phyloP scores from a whole-genome alignment of 2,113 vertebrate genomes.

The Bufo bufo region DNA sequence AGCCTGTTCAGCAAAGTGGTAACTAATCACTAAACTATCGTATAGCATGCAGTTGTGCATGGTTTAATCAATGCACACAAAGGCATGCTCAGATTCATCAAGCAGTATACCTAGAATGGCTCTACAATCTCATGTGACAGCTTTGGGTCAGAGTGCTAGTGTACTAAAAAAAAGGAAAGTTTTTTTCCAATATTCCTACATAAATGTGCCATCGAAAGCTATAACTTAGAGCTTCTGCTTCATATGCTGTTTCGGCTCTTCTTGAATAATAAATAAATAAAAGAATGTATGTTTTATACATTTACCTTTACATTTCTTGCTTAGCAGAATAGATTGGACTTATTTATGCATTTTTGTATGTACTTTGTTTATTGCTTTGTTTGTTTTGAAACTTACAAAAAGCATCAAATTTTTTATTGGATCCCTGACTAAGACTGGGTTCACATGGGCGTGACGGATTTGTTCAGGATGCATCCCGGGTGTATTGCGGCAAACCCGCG shows the following conservation, averaged over 20 bases:
- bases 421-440: too few relatives aligned
- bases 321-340: not conserved
- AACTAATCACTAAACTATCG: slow-evolving; percentile 41
- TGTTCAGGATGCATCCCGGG: too few relatives aligned
- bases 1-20: slow-evolving; percentile 40
- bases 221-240: not conserved
- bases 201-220: not conserved
- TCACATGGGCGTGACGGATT: too few relatives aligned
- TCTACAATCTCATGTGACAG: not conserved
- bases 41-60: slow-evolving; percentile 42
- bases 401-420: not conserved
- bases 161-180: not conserved
- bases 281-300: not conserved
- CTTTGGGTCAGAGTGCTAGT: slow-evolving; percentile 3
- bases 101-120: slow-evolving; percentile 20
- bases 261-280: not conserved
- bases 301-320: not conserved
- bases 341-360: not conserved
- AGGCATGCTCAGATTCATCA: slow-evolving; percentile 24
- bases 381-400: not conserved
- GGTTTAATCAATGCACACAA: slow-evolving; percentile 40
- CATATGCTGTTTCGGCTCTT: not conserved
- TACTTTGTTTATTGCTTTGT: not conserved
- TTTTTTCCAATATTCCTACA: not conserved
- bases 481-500: too few relatives aligned